Base-by-base conservation (phyloP, 2,113 vertebrate species). In the Solea solea region DNA sequence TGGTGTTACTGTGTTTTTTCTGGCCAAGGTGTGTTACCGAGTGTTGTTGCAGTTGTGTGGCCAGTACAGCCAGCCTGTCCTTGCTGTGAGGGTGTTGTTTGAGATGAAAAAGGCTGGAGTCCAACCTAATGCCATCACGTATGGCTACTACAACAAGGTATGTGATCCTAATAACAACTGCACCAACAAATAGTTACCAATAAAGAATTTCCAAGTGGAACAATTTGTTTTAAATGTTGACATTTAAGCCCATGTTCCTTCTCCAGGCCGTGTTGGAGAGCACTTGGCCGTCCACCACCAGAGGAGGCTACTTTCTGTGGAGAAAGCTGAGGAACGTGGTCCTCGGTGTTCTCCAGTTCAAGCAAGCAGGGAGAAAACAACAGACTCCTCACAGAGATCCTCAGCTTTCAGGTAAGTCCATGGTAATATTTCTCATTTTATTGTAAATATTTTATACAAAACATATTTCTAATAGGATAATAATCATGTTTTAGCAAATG, bases 61-160 rank as follows among this genome's bases (percentile, higher is more conserved):
- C 5, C 98, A 98, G 84, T 98, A 98, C 2, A 96, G 97, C 15
- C 97, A 98, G 87, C 98, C 98, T 0, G 98, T 98, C 57, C 92
- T 99, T 62, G 97, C 98, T 0, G 97, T 99, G 8, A 93, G 94
- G 57, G 97, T 99, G 56, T 91, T 99, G 28, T 98, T 98, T 64
- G 98, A 99, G 81, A 99, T 99, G 97, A 96, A 96, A 88, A 99
- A 99, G 84, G 96, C 96, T 27, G 98, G 97, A 13, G 90, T 99
- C 54, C 95, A 98, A 78, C 98, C 98, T 46, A 99, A 99, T 67
- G 97, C 98, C 57, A 99, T 99, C 83, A 99, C 98, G 25, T 99
- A 99, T 0, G 97, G 98, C 13, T 99, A 99, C 81, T 99, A 99
- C 84, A 99, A 99, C 88, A 98, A 96, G 94, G 97, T 97, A 76